phyloP scores from a whole-genome alignment of 2,113 vertebrate genomes.

The Scomber scombrus region DNA sequence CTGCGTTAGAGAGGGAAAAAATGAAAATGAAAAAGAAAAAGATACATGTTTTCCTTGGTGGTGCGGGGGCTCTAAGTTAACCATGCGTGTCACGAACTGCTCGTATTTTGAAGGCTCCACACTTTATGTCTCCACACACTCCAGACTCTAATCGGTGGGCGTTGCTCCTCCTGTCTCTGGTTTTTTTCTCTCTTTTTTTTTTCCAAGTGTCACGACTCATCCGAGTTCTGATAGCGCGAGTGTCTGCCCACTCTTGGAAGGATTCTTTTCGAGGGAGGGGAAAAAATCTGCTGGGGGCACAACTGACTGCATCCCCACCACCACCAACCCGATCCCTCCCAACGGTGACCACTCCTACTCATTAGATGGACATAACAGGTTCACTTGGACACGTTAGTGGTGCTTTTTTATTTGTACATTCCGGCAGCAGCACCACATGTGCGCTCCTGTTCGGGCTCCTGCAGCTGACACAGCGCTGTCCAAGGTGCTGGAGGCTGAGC shows the following conservation, averaged over 20 bases:
- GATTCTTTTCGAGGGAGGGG: neutral
- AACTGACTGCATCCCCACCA: conserved; percentile 24
- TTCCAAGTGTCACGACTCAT: conserved; percentile 72
- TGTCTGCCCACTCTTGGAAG: conserved; percentile 21
- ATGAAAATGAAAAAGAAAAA: neutral
- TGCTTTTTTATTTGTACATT: neutral
- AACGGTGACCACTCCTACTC: conserved; percentile 68
- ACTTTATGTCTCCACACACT: conserved; percentile 50
- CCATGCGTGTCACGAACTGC: conserved; percentile 62
- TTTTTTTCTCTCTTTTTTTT: conserved; percentile 7
- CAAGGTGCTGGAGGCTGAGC: conserved; percentile 63
- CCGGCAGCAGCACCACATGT: neutral
- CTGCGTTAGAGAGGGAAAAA: neutral
- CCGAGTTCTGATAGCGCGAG: conserved; percentile 10
- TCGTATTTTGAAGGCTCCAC: conserved; percentile 49
- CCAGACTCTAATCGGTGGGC: conserved; percentile 62
- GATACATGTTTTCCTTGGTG: conserved; percentile 15
- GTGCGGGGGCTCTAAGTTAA: conserved; percentile 38
- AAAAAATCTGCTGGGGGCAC: conserved; percentile 33
- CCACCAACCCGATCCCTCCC: conserved; percentile 54
- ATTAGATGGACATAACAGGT: conserved; percentile 17
- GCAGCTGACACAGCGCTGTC: conserved; percentile 62
- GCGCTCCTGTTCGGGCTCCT: neutral
- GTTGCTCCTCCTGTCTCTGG: conserved; percentile 59
- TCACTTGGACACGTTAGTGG: conserved; percentile 4